A percentile compares a stretch with the other conserved stretches of the same genome.
Conservation (phyloP, 2,113 vertebrate species). For the Thamnophis sirtalis region DNA sequence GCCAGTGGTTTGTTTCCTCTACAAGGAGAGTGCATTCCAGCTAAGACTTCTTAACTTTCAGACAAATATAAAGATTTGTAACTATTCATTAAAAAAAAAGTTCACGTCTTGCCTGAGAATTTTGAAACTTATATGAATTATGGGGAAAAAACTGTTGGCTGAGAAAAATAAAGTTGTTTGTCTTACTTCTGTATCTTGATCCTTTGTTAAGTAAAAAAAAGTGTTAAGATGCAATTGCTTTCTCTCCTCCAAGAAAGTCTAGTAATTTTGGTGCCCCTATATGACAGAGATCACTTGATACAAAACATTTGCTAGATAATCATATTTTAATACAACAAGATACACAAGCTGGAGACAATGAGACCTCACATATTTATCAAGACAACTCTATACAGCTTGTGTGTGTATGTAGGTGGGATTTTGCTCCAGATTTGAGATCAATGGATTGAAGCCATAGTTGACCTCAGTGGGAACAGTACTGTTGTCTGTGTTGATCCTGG, state of each 20-base stretch:
- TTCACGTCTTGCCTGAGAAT: conserved; percentile 63
- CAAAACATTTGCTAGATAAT: background rate
- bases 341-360: background rate
- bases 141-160: conserved; percentile 54
- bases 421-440: background rate
- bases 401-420: background rate
- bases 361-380: background rate
- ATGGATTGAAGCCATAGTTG: background rate
- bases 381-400: background rate
- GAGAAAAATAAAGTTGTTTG: conserved; percentile 53
- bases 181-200: conserved; percentile 57
- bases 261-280: background rate
- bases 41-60: conserved; percentile 68
- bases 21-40: conserved; percentile 84
- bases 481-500: background rate
- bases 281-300: background rate
- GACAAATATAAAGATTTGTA: conserved; percentile 74
- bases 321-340: background rate
- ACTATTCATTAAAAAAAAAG: conserved; percentile 61
- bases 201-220: conserved; percentile 54
- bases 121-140: conserved; percentile 65
- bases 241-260: background rate
- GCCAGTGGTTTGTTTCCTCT: conserved; percentile 84
- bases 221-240: background rate
- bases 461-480: background rate